A percentile compares a stretch with the other conserved stretches of the same genome.
Evolutionary conservation across 2,888 invertebrate species (phyloP).

Genomic region (Dryadula phaetusa): DNA sequence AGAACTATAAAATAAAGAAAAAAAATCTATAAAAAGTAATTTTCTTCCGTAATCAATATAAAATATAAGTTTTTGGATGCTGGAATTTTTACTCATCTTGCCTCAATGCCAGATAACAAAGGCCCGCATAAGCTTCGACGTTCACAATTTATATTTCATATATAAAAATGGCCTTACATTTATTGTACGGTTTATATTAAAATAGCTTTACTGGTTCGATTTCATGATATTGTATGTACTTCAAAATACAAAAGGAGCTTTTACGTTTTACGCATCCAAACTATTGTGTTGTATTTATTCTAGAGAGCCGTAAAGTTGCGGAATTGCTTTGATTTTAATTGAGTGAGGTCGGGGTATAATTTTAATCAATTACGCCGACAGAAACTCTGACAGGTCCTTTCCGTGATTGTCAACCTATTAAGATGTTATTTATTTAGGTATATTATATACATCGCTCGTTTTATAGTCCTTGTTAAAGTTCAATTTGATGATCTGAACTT

Average conservation of each 20-base stretch:
- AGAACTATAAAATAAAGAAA: slow-evolving; percentile 11
- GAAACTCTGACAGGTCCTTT: slow-evolving; percentile 40
- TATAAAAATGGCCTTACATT: slow-evolving; percentile 10
- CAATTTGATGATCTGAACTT: too few relatives aligned
- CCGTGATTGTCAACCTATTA: slow-evolving; percentile 9
- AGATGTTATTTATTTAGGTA: not conserved
- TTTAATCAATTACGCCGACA: slow-evolving; percentile 42
- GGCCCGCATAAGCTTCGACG: not conserved
- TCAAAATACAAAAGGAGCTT: slow-evolving; percentile 3
- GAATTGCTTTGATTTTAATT: slow-evolving; percentile 32
- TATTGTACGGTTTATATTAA: slow-evolving; percentile 9
- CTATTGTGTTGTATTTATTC: slow-evolving; percentile 30
- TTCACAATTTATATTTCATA: slow-evolving; percentile 19
- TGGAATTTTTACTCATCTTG: slow-evolving; percentile 8
- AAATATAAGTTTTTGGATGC: slow-evolving; percentile 12
- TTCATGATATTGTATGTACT: not conserved
- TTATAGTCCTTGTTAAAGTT: too few relatives aligned
- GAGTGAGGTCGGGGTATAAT: slow-evolving; percentile 34
- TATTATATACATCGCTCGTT: not conserved
- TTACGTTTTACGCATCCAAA: slow-evolving; percentile 3
- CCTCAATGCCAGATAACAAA: slow-evolving; percentile 4
- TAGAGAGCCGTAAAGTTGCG: slow-evolving; percentile 16
- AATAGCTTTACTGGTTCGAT: slow-evolving; percentile 3
- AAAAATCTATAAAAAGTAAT: not conserved
- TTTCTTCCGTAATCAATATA: slow-evolving; percentile 2